A percentile compares a stretch with the other conserved stretches of the same genome.
phyloP scores from a whole-genome alignment of 2,888 invertebrate genomes.

The Orthosia cruda region DNA sequence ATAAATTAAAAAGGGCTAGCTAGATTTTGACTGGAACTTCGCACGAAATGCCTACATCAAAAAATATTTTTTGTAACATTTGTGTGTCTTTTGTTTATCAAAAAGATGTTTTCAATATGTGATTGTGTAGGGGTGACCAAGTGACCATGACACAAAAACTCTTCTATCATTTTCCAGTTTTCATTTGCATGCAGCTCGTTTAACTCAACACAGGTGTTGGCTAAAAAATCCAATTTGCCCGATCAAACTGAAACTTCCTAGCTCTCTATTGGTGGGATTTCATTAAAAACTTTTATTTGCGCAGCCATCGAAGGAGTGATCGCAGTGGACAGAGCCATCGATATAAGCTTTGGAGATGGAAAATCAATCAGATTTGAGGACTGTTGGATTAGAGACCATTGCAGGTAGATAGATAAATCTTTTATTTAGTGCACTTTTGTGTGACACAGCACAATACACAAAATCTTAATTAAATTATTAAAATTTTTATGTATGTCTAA shows the following conservation, averaged over 20 bases:
- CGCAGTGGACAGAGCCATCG: slow-evolving; percentile 71
- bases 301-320: slow-evolving; percentile 56
- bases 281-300: slow-evolving; percentile 63
- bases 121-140: too few relatives aligned
- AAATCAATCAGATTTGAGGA: slow-evolving; percentile 82
- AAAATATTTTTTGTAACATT: too few relatives aligned
- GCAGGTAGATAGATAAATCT: too few relatives aligned
- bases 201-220: background rate
- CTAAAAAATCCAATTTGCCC: slow-evolving; percentile 30
- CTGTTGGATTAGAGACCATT: slow-evolving; percentile 92
- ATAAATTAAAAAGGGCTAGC: too few relatives aligned
- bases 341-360: slow-evolving; percentile 76
- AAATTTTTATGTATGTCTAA: too few relatives aligned
- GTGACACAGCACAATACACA: too few relatives aligned
- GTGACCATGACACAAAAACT: background rate
- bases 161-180: background rate
- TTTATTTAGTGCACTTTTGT: too few relatives aligned
- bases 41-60: too few relatives aligned
- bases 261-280: slow-evolving; percentile 36
- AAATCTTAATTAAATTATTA: too few relatives aligned
- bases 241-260: slow-evolving; percentile 24
- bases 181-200: background rate
- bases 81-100: too few relatives aligned
- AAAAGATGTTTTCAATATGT: too few relatives aligned
- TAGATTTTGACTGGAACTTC: too few relatives aligned